phyloP scores from a whole-genome alignment of 2,113 vertebrate species.

The Petroica traversi region DNA sequence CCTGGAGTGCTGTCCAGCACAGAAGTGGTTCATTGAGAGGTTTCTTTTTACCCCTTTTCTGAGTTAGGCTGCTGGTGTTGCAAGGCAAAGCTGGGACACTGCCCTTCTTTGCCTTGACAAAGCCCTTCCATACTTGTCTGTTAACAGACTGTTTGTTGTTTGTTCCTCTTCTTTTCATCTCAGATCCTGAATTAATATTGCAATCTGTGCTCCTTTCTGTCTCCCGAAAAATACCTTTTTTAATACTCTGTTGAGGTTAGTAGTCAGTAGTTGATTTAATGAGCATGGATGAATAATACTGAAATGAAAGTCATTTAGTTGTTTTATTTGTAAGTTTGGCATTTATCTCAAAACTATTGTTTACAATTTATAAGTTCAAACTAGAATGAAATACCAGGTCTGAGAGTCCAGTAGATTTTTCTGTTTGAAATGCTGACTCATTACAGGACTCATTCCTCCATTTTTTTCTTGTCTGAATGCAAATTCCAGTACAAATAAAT shows the following conservation, averaged over 20 bases:
- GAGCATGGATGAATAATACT: not conserved
- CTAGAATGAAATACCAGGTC: not conserved
- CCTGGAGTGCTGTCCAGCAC: not conserved
- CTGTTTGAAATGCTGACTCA: not conserved
- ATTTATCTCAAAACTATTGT: not conserved
- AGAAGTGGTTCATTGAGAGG: not conserved
- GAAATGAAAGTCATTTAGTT: not conserved
- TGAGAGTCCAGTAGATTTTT: not conserved
- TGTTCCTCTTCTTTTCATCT: not conserved
- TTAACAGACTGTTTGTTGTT: not conserved
- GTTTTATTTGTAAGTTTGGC: not conserved
- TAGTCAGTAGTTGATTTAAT: not conserved
- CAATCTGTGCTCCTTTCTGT: not conserved
- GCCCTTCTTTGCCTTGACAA: not conserved
- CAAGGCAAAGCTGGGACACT: not conserved
- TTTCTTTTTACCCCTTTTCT: not conserved
- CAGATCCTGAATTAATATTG: not conserved
- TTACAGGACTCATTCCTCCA: not conserved
- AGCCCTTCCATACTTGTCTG: not conserved
- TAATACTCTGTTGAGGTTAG: not conserved
- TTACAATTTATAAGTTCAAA: not conserved
- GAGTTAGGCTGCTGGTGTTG: not conserved
- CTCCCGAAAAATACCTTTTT: not conserved
- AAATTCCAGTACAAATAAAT: not conserved
- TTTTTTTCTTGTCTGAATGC: not conserved